Base-by-base conservation (phyloP, 2,113 vertebrate genomes). In the Bubo bubo region DNA sequence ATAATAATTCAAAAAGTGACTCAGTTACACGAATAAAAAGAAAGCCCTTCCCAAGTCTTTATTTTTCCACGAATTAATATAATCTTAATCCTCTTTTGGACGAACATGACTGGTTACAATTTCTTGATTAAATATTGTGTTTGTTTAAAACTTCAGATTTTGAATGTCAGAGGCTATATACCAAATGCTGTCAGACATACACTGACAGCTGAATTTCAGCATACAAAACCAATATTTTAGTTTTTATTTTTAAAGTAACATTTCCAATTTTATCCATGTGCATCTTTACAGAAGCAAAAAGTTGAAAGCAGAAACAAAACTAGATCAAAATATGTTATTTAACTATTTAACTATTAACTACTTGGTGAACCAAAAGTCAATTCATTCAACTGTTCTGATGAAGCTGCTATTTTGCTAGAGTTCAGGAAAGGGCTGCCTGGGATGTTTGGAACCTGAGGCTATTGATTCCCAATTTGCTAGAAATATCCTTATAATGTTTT, bases 11-110 rank as follows among this genome's bases (percentile, higher is more conserved):
- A 77, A 80, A 68, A 93, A 92, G 55, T 74, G 47, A 81, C 23
- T 88, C 55, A 64, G 41, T 30, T 35, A 84, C 26, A 72, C 32
- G 88, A 87, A 52, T 39, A 86, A 60, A 79, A 88, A 60, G 47
- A 83, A 67, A 92, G 52, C 6, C 12, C 28, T 80, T 83, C 64
- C 34, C 56, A 95, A 47, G 2, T 18, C 15, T 56, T 93, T 74
- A 60, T 87, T 92, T 3, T 95, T 93, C 79, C 14, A 30, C 58
- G 85, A 93, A 95, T 92, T 91, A 74, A 79, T 43, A 59, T 52
- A 81, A 49, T 41, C 70, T 82, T 93, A 95, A 89, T 87, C 19
- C 27, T 26, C 2, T 76, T 90, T 91, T 90, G 58, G 53, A 82
- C 5, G 13, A 90, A 52, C 30, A 79, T 0, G 1, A 45, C 18